Base-by-base conservation (phyloP, 2,888 invertebrate genomes). In the Gastracanthus pulcherrimus region DNA sequence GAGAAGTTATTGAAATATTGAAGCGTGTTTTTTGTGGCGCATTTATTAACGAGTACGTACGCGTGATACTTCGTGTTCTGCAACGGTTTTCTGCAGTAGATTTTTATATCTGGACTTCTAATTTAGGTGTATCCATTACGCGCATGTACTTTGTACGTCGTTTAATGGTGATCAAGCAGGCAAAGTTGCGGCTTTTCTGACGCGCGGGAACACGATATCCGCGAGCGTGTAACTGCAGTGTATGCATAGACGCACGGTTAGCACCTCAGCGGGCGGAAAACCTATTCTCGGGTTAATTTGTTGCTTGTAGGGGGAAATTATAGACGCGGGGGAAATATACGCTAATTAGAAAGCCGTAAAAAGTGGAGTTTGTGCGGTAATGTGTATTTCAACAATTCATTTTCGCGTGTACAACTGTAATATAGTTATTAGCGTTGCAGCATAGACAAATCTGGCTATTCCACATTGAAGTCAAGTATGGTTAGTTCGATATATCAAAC, bases 51-150 rank as follows among this genome's bases (percentile, higher is more conserved):
- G 7, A n/a, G n/a, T n/a, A n/a, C n/a, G n/a, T n/a, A n/a, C n/a
- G n/a, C n/a, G n/a, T n/a, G 55, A 26, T 7, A 55, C 3, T 29
- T 16, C 5, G 13, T 34, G 29, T 55, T 66, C 55, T 38, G 26
- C 19, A 64, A 76, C 38, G 29, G 11, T 13, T 6, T 66, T 64
- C 34, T n/a, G n/a, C n/a, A n/a, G n/a, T n/a, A n/a, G 29, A 34
- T 38, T 66, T 29, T 51, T 11, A 26, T 55, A 38, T 55, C n/a
- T 55, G 1, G 41, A 36, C 55, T 38, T 19, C 41, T 58, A 58
- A 76, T 67, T 76, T 76, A 67, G n/a, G n/a, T n/a, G 31, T 58
- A 31, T 77, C 60, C 26, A 70, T 77, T 69, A 70, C 48, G 26
- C 41, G n/a, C 36, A 16, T 48, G 55, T 36, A 66, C 45, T 76